Base-by-base conservation (phyloP, 2,888 invertebrate genomes). In the Andrena bicolor region DNA sequence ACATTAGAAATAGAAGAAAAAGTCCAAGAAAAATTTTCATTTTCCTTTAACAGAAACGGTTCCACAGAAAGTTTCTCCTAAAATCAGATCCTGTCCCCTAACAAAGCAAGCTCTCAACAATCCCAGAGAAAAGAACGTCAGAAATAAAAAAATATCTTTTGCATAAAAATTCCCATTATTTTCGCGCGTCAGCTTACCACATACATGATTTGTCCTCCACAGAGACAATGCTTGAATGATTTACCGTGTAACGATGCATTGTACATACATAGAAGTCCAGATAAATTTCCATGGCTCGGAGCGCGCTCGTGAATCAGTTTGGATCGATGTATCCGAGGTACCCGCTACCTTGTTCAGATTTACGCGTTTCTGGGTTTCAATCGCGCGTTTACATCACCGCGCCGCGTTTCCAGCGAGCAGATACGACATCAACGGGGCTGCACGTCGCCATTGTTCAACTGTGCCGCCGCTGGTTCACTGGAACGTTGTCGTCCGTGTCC, bases 381-480 rank as follows among this genome's bases (percentile, higher is more conserved):
- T 48, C 10, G 32, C 13, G 20, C n/a, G 41, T 10, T 64, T 26
- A 35, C 13, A 16, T 63, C 35, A 28, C 8, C 26, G 23, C 2
- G 51, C 5, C 13, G 26, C 10, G 13, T 51, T 49, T 76, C 3
- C 13, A 63, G 41, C 32, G 30, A n/a, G 65, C 35, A 51, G 16
- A 48, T 10, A 28, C 26, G 60, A 23, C 51, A 30, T 58, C 20
- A 16, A 20, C 23, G 13, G 16, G 23, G 4, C 16, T 10, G 10
- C 53, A 66, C 13, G 41, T 66, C 23, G 48, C 32, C 63, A 20
- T 58, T 35, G 35, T 77, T 73, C 64, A 56, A 56, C 23, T 16
- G 30, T 32, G 56, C 28, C 30, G 65, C 41, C 53, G 16, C n/a
- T 10, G 20, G 56, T 64, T 65, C 61, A 49, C 4, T 63, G 71